Conservation (phyloP, 1,140 invertebrate genomes). For the Aphaenogaster ashmeadi region DNA sequence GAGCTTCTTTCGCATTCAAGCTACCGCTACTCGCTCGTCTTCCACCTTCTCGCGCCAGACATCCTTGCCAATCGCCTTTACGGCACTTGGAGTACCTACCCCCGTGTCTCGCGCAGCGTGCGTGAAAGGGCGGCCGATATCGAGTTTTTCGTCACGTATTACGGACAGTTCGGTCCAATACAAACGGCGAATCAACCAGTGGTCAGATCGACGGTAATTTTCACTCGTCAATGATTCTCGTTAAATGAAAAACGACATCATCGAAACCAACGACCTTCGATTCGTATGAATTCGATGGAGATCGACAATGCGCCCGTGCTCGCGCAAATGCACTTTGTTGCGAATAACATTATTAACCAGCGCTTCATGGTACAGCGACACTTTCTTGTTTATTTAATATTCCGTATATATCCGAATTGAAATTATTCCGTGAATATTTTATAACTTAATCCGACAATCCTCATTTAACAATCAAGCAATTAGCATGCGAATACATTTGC, state of each 20-base stretch:
- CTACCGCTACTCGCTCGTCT: conserved; percentile 18
- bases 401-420: background rate
- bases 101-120: background rate
- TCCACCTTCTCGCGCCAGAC: background rate
- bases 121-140: background rate
- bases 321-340: background rate
- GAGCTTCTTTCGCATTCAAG: conserved; percentile 24
- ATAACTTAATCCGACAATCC: background rate
- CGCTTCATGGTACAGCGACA: too few species aligned
- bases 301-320: background rate
- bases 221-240: background rate
- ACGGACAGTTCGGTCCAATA: background rate
- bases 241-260: background rate
- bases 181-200: conserved; percentile 13
- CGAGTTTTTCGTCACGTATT: background rate
- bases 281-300: background rate
- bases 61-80: conserved; percentile 64
- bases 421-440: conserved; percentile 19
- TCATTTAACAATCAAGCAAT: background rate
- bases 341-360: background rate
- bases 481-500: background rate
- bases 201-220: conserved; percentile 12
- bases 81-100: conserved; percentile 43
- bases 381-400: background rate
- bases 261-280: background rate